Evolutionary conservation across 1,140 invertebrate genomes (phyloP).

Genomic region (Diuraphis noxia): DNA sequence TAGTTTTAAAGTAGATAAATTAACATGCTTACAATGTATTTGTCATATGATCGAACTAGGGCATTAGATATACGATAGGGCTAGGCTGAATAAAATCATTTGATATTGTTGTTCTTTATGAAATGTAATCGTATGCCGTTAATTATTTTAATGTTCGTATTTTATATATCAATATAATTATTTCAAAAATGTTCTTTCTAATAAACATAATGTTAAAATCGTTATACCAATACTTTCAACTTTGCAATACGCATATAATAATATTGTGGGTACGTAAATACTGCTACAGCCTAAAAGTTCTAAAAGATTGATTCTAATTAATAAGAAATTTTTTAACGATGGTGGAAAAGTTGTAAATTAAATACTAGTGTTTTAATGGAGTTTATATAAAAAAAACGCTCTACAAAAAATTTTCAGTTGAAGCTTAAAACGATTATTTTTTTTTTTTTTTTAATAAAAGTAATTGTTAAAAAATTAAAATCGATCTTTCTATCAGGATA

Average conservation of each 20-base stretch:
- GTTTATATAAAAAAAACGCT: not conserved
- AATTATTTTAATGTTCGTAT: not conserved
- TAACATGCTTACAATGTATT: not conserved
- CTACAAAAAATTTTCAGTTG: not conserved
- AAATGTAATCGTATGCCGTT: not conserved
- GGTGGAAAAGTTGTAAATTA: not conserved
- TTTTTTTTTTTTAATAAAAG: too few relatives aligned
- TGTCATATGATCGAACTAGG: constrained; percentile 16
- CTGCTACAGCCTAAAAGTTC: not conserved
- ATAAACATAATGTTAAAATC: not conserved
- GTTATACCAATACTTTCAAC: not conserved
- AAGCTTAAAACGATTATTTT: too few relatives aligned
- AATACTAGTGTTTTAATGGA: not conserved
- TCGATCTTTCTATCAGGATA: too few relatives aligned
- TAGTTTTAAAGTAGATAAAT: not conserved
- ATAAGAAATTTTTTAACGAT: too few relatives aligned
- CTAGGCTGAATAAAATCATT: not conserved
- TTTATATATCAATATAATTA: not conserved
- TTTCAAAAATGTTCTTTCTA: not conserved
- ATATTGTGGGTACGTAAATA: not conserved
- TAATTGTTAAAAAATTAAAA: too few relatives aligned
- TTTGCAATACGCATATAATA: not conserved
- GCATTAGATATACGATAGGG: constrained; percentile 1
- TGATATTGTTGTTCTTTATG: constrained; percentile 4
- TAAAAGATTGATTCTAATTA: too few relatives aligned